These are phyloP conservation scores for Mactromeris polynyma DNA, from an alignment of 2,888 invertebrate species.

Conservation along the genomic window DNA sequence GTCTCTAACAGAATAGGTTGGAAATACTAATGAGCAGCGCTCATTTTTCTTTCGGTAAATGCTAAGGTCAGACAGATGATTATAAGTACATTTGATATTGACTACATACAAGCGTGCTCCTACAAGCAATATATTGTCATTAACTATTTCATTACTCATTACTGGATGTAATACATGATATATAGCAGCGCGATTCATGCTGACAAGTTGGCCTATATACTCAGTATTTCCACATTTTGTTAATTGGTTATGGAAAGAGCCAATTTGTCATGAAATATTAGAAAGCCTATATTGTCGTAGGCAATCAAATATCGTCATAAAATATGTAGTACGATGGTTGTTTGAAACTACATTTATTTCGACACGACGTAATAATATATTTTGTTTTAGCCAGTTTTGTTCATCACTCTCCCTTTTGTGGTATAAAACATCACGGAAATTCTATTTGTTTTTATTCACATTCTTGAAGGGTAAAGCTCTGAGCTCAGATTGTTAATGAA, in stretches of 20 bases:
- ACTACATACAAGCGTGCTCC: no score
- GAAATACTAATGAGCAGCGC: no score
- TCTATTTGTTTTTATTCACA: not conserved
- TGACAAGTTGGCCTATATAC: slow-evolving; percentile 4
- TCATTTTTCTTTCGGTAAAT: no score
- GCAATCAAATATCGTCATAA: not conserved
- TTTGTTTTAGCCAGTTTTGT: not conserved
- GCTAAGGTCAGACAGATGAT: no score
- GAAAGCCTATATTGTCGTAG: not conserved
- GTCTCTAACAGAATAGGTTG: no score
- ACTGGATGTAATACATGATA: not conserved
- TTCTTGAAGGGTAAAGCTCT: not conserved
- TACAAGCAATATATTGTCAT: no score
- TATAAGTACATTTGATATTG: no score
- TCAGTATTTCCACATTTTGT: not conserved
- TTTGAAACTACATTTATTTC: not conserved
- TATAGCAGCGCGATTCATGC: not conserved
- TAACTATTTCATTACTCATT: no score
- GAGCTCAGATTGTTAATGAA: not conserved
- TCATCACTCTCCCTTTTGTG: not conserved
- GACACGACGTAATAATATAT: not conserved
- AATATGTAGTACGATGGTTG: not conserved
- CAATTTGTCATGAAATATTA: slow-evolving; percentile 16
- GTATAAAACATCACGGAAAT: not conserved
- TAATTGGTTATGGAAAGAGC: not conserved